Percentiles rank a stretch among this genome's conserved stretches.
Conservation (phyloP, 2,797 vertebrate genomes). For the Petrocephalus sullivani region DNA sequence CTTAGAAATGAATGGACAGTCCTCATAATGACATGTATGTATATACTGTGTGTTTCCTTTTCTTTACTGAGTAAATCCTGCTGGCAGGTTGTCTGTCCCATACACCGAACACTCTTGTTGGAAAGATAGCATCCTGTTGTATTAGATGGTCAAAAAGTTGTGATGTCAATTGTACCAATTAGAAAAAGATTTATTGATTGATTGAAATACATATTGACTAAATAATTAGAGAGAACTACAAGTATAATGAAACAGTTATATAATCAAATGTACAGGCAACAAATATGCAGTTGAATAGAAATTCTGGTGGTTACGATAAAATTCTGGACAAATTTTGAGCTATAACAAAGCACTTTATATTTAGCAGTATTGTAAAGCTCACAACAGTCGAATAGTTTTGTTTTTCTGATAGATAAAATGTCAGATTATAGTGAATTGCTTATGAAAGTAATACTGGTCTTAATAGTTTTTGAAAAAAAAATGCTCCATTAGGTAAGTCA, state of each 20-base stretch:
- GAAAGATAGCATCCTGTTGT: not conserved
- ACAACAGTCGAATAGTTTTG: not conserved
- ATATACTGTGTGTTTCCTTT: not conserved
- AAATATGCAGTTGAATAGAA: not conserved
- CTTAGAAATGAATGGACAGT: too few relatives aligned
- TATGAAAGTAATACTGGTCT: not conserved
- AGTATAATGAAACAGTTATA: not conserved
- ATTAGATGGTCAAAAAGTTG: not conserved
- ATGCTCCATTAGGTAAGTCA: not conserved
- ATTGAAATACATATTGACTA: not conserved
- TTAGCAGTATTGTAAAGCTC: not conserved
- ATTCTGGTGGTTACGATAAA: not conserved
- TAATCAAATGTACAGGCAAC: not conserved
- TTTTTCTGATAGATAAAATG: not conserved
- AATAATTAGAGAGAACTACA: not conserved
- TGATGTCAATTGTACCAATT: not conserved
- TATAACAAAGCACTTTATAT: not conserved
- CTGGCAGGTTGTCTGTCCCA: not conserved
- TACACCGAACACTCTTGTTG: not conserved
- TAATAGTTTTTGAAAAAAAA: not conserved
- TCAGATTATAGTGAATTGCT: not conserved
- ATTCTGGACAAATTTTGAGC: not conserved
- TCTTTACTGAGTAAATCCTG: too few relatives aligned
- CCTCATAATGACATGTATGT: not conserved
- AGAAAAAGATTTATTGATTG: not conserved